Evolutionary conservation across 2,797 vertebrate genomes (phyloP).

Genomic region (Euphonia xanthogaster): DNA sequence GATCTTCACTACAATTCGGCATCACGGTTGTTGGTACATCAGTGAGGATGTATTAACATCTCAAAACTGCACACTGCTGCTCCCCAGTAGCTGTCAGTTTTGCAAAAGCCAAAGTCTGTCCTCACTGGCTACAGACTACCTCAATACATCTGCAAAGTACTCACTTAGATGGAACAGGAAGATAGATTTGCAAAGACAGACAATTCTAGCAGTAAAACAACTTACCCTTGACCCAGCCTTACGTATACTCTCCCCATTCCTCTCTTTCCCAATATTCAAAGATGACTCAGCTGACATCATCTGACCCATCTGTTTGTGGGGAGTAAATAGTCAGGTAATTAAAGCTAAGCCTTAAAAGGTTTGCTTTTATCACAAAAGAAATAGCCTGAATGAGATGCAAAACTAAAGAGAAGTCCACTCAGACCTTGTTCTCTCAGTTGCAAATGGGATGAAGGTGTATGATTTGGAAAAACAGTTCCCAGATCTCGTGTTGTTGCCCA

Average conservation of each 20-base stretch:
- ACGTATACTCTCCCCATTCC: not conserved
- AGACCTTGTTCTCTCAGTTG: not conserved
- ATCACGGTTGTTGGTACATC: rapidly evolving
- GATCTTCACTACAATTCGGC: not conserved
- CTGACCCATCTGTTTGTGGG: not conserved
- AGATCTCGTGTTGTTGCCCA: not conserved
- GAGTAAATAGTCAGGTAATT: not conserved
- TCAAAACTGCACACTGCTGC: not conserved
- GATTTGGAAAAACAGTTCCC: not conserved
- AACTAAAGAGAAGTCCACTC: not conserved
- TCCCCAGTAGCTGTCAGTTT: not conserved
- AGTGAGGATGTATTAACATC: not conserved
- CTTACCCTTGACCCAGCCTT: not conserved
- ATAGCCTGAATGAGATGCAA: not conserved
- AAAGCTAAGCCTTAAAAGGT: not conserved
- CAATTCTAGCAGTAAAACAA: not conserved
- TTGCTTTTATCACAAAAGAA: not conserved
- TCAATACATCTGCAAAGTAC: not conserved
- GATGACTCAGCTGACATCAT: not conserved
- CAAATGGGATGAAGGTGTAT: not conserved
- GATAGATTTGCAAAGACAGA: not conserved
- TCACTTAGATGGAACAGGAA: not conserved
- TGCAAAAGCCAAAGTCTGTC: not conserved
- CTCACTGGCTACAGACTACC: not conserved
- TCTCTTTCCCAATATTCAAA: not conserved